Base-by-base conservation (phyloP, 2,797 vertebrate species). In the Argyrosomus regius region DNA sequence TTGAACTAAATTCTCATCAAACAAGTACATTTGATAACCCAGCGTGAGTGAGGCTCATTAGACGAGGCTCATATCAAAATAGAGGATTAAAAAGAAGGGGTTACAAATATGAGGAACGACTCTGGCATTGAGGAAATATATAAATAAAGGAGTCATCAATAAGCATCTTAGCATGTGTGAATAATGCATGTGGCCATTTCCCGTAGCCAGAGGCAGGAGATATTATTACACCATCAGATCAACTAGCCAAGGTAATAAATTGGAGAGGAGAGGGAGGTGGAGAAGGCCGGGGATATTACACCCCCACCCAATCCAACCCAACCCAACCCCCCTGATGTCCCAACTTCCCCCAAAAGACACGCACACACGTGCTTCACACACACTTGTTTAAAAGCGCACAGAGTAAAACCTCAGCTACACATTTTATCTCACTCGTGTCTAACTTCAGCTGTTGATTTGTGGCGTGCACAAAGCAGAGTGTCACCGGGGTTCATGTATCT, bases 181-280 rank as follows among this genome's bases (percentile, higher is more conserved):
- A 96, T 96, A 93, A 95, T 95, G 89, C 86, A 95, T 94, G 89
- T 69, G 88, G 88, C 87, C 90, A 93, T 95, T 95, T 93, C 89
- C 90, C 87, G 82, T 90, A 89, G 94, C 95, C 89, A 78, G 90
- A 81, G 93, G 94, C 91, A 76, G 75, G 71, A 86, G 88, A 91
- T 94, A 93, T 94, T 94, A 94, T 94, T 94, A 94, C 80, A 90
- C 91, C 89, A 87, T 91, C 86, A 86, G 83, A 93, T 91, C 89
- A 91, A 88, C 87, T 79, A 73, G 87, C 83, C 71, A 83, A 89
- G 88, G 81, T 92, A 92, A 93, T 91, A 92, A 86, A 65, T 82
- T 87, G 83, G 76, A 84, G 52, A 75, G 50, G 50, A 78, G 66
- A 61, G 31, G 52, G 69, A 72, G 75, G 67, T 53, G 16, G 72